Evolutionary conservation across 2,888 invertebrate genomes (phyloP).

Genomic region (Blastobasis adustella): DNA sequence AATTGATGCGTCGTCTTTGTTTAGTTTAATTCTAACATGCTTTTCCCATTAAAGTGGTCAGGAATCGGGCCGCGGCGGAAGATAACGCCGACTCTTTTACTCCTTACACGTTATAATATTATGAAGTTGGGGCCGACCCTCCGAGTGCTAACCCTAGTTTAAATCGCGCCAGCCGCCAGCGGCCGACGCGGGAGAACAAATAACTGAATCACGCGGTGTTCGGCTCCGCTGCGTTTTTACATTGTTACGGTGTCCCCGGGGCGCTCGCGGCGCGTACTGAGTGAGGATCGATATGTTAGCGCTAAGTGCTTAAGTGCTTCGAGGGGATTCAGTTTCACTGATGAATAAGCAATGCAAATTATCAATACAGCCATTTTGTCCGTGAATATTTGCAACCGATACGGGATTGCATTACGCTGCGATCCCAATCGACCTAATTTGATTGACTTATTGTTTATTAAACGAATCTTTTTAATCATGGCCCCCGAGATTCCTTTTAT

Average conservation of each 20-base stretch:
- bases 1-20: constrained; percentile 76
- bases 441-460: no score
- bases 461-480: no score
- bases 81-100: constrained; percentile 72
- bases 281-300: constrained; percentile 69
- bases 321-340: constrained; percentile 60
- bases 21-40: constrained; percentile 76
- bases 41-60: constrained; percentile 76
- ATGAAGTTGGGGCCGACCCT: constrained; percentile 49
- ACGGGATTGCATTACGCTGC: background rate
- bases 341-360: constrained; percentile 61
- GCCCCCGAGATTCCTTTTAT: no score
- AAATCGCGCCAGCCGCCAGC: constrained; percentile 41
- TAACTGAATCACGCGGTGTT: constrained; percentile 55
- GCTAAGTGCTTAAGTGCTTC: constrained; percentile 71
- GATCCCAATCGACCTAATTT: no score
- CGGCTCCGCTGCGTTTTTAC: constrained; percentile 59
- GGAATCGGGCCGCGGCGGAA: constrained; percentile 62
- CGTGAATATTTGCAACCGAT: constrained; percentile 15
- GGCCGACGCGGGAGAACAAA: constrained; percentile 47
- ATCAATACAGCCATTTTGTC: constrained; percentile 17
- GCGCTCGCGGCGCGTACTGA: constrained; percentile 52
- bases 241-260: constrained; percentile 62
- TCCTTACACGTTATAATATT: constrained; percentile 72
- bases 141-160: constrained; percentile 55